phyloP scores from a whole-genome alignment of 2,113 vertebrate genomes.

The Columba livia region DNA sequence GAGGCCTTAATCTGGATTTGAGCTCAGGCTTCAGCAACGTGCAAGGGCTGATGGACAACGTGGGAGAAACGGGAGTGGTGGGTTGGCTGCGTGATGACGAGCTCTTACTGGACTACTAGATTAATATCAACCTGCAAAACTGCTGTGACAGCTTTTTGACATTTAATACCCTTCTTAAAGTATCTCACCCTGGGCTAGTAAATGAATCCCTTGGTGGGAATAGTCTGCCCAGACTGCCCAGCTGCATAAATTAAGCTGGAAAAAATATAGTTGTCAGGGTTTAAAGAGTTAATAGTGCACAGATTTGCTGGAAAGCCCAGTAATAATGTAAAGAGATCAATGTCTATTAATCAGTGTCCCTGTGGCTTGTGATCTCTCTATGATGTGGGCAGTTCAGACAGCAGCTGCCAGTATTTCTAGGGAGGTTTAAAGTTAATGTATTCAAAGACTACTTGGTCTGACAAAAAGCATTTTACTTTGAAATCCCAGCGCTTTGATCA shows the following conservation, averaged over 20 bases:
- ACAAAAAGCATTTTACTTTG: background rate
- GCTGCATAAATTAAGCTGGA: background rate
- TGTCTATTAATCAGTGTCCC: background rate
- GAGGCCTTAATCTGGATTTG: background rate
- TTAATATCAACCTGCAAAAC: background rate
- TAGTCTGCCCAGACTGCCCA: background rate
- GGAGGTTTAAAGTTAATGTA: slow-evolving; percentile 1
- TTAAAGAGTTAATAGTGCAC: background rate
- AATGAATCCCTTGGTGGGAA: background rate
- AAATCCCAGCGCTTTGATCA: slow-evolving; percentile 4
- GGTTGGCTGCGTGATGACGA: accelerated
- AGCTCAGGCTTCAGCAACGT: background rate
- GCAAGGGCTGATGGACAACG: background rate
- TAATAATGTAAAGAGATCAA: background rate
- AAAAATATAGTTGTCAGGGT: background rate
- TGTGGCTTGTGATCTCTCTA: background rate
- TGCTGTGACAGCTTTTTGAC: background rate
- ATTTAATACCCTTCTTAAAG: background rate
- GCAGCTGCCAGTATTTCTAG: background rate
- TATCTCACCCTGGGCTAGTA: background rate
- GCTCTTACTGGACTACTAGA: background rate
- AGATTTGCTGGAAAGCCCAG: background rate
- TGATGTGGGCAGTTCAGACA: background rate
- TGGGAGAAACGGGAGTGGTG: background rate
- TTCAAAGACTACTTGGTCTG: background rate